Percentiles rank a stretch among this genome's conserved stretches.
Evolutionary conservation across 2,797 vertebrate species (phyloP).

Genomic region (Acanthis flammea): DNA sequence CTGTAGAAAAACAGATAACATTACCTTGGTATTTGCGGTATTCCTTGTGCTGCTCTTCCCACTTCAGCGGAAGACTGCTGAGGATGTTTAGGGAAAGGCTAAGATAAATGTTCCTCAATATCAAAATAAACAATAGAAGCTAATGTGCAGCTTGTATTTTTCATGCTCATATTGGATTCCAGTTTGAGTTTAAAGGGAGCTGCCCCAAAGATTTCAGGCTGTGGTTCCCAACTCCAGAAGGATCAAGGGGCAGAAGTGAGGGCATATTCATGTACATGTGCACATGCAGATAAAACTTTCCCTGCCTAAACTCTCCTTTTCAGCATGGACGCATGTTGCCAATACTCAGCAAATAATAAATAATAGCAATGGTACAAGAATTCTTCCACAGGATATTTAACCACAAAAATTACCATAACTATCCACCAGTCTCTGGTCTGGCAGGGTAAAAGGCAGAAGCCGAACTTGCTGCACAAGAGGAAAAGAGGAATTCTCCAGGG

Average conservation of each 20-base stretch:
- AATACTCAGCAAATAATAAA: slow-evolving; percentile 17
- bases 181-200: neutral
- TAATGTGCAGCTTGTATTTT: slow-evolving; percentile 19
- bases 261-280: neutral
- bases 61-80: slow-evolving; percentile 28
- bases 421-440: neutral
- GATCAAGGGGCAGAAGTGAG: neutral
- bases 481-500: neutral
- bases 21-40: slow-evolving; percentile 53
- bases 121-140: slow-evolving; percentile 49
- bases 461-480: neutral
- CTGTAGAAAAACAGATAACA: slow-evolving; percentile 50
- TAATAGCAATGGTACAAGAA: neutral
- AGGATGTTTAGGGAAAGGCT: slow-evolving; percentile 65
- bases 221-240: neutral
- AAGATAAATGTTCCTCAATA: slow-evolving; percentile 58
- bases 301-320: neutral
- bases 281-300: neutral
- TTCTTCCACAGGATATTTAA: neutral
- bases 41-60: slow-evolving; percentile 47
- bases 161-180: neutral
- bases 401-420: slow-evolving; percentile 29
- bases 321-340: neutral
- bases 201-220: neutral
- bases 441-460: neutral